Evolutionary conservation across 2,888 invertebrate genomes (phyloP).

Genomic region (Anarsia innoxiella): DNA sequence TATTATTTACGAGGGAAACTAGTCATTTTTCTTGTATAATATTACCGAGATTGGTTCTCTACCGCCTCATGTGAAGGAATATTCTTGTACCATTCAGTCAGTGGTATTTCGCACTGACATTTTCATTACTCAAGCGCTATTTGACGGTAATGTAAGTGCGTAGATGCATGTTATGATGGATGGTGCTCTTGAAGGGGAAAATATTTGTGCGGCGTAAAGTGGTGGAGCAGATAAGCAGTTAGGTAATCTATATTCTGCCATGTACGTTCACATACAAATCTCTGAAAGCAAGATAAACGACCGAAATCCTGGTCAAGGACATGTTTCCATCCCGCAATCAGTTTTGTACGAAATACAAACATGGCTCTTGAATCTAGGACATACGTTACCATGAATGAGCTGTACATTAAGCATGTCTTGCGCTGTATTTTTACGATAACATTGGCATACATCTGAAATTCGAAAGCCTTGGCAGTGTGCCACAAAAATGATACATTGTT

Average conservation of each 20-base stretch:
- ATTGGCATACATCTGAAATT: slow-evolving; percentile 20
- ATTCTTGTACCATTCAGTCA: not conserved
- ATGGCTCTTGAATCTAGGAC: slow-evolving; percentile 12
- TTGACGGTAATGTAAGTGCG: slow-evolving; percentile 8
- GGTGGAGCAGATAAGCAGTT: not conserved
- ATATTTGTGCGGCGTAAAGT: not conserved
- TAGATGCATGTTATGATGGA: slow-evolving; percentile 9
- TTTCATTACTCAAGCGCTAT: slow-evolving; percentile 12
- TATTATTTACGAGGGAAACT: not conserved
- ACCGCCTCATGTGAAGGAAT: not conserved
- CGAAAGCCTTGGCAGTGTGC: slow-evolving; percentile 31
- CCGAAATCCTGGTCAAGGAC: slow-evolving; percentile 7
- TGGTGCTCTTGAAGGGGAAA: not conserved
- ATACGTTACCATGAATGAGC: slow-evolving; percentile 13
- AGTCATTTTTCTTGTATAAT: slow-evolving; percentile 1
- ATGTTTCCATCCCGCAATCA: slow-evolving; percentile 2
- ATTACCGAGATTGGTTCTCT: not conserved
- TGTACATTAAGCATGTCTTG: slow-evolving; percentile 7
- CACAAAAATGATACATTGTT: slow-evolving; percentile 33
- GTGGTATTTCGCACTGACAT: slow-evolving; percentile 3
- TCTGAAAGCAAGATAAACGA: slow-evolving; percentile 1
- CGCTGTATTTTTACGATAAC: slow-evolving; percentile 10
- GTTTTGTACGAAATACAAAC: slow-evolving; percentile 5
- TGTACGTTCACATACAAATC: not conserved
- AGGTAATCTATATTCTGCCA: not conserved